Conservation (phyloP, 2,888 invertebrate genomes). For the Athalia circularis region DNA sequence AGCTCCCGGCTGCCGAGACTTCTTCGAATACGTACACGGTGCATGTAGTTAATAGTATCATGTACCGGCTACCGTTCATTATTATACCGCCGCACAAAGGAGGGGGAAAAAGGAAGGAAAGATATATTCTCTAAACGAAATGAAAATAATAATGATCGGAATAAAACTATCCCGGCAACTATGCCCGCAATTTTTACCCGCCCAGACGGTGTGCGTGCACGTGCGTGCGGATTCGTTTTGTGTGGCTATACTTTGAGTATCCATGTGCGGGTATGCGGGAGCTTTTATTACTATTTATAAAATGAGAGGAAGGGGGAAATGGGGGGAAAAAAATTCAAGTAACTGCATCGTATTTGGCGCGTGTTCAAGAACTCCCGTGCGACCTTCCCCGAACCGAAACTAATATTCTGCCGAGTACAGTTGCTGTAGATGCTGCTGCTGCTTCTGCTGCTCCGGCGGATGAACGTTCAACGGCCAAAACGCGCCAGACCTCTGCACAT, state of each 20-base stretch:
- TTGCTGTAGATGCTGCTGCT: neutral
- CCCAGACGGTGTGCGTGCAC: too few species aligned
- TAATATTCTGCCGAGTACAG: slow-evolving; percentile 27
- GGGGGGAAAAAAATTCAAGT: slow-evolving; percentile 53
- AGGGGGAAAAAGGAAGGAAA: too few species aligned
- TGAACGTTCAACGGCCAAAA: slow-evolving; percentile 24
- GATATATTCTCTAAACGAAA: too few species aligned
- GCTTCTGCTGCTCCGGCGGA: neutral
- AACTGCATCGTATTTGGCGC: slow-evolving; percentile 60
- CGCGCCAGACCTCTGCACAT: slow-evolving; percentile 12
- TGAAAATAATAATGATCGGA: too few species aligned
- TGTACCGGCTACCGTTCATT: too few species aligned
- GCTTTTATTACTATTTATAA: slow-evolving; percentile 28
- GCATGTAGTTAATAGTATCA: too few species aligned
- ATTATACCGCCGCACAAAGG: too few species aligned
- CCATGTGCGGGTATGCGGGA: neutral
- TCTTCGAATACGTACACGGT: too few species aligned
- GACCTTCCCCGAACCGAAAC: slow-evolving; percentile 46
- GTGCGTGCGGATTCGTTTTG: neutral
- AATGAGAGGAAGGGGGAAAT: neutral
- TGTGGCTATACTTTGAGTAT: neutral
- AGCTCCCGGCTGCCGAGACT: too few species aligned
- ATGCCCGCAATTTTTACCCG: too few species aligned
- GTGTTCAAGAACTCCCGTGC: slow-evolving; percentile 59
- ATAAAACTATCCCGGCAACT: too few species aligned